A percentile compares a stretch with the other conserved stretches of the same genome.
These are phyloP conservation scores for Spinus olivaceus DNA, from an alignment of 2,797 vertebrate genomes.

Conservation along the genomic window DNA sequence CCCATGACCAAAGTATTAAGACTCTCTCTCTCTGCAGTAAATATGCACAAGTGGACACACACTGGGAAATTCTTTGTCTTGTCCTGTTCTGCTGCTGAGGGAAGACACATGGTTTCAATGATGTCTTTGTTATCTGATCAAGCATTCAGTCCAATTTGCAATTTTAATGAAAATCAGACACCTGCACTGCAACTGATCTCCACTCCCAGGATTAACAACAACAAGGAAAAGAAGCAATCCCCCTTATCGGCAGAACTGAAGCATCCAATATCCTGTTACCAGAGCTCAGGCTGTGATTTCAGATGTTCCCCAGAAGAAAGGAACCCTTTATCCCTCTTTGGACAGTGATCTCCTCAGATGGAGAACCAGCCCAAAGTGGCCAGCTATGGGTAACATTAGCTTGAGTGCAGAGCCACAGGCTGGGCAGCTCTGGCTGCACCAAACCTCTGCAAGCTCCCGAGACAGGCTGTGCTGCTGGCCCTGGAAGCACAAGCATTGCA, in stretches of 20 bases:
- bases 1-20: slow-evolving; percentile 66
- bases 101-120: slow-evolving; percentile 76
- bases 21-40: background rate
- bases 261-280: slow-evolving; percentile 77
- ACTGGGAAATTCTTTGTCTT: slow-evolving; percentile 69
- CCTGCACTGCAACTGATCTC: slow-evolving; percentile 84
- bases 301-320: slow-evolving; percentile 78
- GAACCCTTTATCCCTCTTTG: slow-evolving; percentile 78
- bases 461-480: background rate
- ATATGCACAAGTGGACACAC: slow-evolving; percentile 53
- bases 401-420: slow-evolving; percentile 61
- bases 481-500: background rate
- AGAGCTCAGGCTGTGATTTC: slow-evolving; percentile 79
- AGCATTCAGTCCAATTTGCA: slow-evolving; percentile 85
- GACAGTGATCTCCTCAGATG: slow-evolving; percentile 78
- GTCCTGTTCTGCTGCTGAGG: slow-evolving; percentile 58
- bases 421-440: slow-evolving; percentile 58
- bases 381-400: slow-evolving; percentile 69
- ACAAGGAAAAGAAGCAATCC: slow-evolving; percentile 57
- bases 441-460: slow-evolving; percentile 22
- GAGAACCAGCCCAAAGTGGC: slow-evolving; percentile 68
- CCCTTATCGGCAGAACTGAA: slow-evolving; percentile 71
- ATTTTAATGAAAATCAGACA: slow-evolving; percentile 96
- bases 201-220: slow-evolving; percentile 75
- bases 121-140: slow-evolving; percentile 85